Percentiles rank a stretch among this genome's conserved stretches.
Evolutionary conservation across 1,140 invertebrate genomes (phyloP).

Genomic region (Uloborus diversus): DNA sequence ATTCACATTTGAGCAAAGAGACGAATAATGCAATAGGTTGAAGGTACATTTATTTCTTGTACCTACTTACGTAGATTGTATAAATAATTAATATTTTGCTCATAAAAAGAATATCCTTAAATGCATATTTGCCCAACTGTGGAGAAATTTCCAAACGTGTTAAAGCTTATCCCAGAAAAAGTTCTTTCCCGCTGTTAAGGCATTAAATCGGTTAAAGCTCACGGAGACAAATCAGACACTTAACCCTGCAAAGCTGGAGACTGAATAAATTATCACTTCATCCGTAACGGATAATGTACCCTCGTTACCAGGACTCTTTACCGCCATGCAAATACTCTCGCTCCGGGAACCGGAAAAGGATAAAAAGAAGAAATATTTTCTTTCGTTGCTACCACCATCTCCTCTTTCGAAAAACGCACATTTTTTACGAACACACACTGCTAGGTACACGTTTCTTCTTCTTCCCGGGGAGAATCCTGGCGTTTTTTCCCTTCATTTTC

Average conservation of each 20-base stretch:
- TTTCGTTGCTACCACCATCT: neutral
- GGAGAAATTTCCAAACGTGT: too few species aligned
- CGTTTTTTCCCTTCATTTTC: neutral
- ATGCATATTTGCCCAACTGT: too few species aligned
- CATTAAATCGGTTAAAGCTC: too few species aligned
- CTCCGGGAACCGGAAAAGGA: neutral
- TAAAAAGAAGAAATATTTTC: neutral
- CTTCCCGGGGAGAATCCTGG: neutral
- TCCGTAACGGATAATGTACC: slow-evolving; percentile 32
- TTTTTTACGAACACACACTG: slow-evolving; percentile 1
- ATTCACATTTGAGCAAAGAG: too few species aligned
- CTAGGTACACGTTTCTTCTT: neutral
- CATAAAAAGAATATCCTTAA: too few species aligned
- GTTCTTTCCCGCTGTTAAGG: too few species aligned
- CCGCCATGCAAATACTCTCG: slow-evolving; percentile 21
- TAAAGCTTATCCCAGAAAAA: too few species aligned
- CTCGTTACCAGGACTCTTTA: neutral
- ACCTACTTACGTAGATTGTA: too few species aligned
- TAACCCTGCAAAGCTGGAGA: neutral
- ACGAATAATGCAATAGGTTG: too few species aligned
- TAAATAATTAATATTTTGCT: too few species aligned
- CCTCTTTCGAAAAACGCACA: neutral
- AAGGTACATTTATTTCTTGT: too few species aligned
- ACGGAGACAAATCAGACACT: neutral
- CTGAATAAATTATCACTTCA: slow-evolving; percentile 55